Evolutionary conservation across 2,113 vertebrate genomes (phyloP).

Genomic region (Indri indri): DNA sequence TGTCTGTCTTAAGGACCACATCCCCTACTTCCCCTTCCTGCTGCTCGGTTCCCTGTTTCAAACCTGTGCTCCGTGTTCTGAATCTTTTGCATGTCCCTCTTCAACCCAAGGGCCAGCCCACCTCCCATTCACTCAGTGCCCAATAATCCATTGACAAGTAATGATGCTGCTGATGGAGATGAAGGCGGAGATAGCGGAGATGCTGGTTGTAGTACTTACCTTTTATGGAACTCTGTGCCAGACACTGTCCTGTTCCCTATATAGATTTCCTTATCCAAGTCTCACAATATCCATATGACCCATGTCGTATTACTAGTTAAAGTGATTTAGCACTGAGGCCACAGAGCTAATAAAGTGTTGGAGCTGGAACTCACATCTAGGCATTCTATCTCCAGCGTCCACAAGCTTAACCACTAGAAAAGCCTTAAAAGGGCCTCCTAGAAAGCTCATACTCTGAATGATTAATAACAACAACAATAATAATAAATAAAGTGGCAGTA

Average conservation of each 20-base stretch:
- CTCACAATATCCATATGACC: background rate
- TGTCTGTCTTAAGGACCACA: background rate
- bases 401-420: background rate
- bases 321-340: background rate
- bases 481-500: background rate
- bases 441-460: background rate
- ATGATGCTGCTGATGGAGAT: background rate
- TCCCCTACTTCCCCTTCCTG: background rate
- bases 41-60: background rate
- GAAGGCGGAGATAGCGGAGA: background rate
- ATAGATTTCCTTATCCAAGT: background rate
- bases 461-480: background rate
- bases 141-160: background rate
- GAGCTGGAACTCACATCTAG: background rate
- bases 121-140: background rate
- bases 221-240: background rate
- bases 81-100: background rate
- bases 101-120: background rate
- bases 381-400: background rate
- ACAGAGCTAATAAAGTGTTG: background rate
- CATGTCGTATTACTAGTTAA: background rate
- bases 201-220: background rate
- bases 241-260: background rate
- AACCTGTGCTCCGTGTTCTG: background rate
- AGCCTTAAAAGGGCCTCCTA: background rate